Base-by-base conservation (phyloP, 1,140 invertebrate genomes). In the Melitaea cinxia region DNA sequence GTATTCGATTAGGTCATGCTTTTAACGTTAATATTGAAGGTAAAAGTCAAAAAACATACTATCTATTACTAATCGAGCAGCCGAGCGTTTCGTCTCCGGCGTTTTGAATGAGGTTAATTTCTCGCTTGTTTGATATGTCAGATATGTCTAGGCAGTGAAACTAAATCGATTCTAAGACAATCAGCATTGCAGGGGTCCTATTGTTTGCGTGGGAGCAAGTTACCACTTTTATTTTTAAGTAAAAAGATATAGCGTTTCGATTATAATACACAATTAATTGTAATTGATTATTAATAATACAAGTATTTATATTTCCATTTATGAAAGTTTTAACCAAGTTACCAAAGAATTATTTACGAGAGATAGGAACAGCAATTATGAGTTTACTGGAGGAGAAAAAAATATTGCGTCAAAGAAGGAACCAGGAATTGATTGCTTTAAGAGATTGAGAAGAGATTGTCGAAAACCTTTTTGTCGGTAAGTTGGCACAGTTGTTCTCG, bases 121-220 rank as follows among this genome's bases (percentile, higher is more conserved):
- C 77, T 83, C 75, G 78, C 65, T 75, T 73, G 68, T 77, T 80
- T 75, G 66, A 70, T 77, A 70, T 72, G 66, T 70, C 68, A 75
- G 64, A 66, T 68, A 69, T n/a, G n/a, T 73, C 61, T 63, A 66
- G 50, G 53, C 35, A 70, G 83, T 77, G 83, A 88, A 88, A 88
- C 75, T 77, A 76, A 85, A 83, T 78, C 79, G 75, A 79, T 82
- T 75, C 64, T 42, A 80, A 84, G 76, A 85, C 77, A 88, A 83
- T 83, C 75, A 78, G 70, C 73, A 70, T 76, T 74, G 75, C 74
- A 73, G 73, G 78, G 69, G 73, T 71, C 73, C 81, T 75, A 85
- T 88, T 88, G 85, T 88, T 77, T 59, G 77, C 77, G 81, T 86
- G 83, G 76, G 83, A 87, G 69, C 72, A 72, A 52, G 60, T 68